Evolutionary conservation across 2,113 vertebrate species (phyloP).

Genomic region (Macrotis lagotis): DNA sequence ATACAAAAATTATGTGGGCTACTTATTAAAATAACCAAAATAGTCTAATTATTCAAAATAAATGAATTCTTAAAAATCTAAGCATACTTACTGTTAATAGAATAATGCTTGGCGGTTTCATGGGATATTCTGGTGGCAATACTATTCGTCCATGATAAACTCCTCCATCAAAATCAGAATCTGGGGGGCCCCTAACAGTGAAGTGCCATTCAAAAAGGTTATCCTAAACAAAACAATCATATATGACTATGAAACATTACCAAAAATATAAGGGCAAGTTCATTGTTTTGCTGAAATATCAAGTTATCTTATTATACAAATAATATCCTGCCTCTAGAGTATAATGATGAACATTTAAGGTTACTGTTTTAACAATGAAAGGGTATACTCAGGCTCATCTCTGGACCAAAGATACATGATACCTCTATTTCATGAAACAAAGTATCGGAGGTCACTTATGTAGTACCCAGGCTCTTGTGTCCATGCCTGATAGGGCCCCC

Average conservation of each 20-base stretch:
- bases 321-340: not conserved
- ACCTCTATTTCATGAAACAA: not conserved
- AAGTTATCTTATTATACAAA: slow-evolving; percentile 14
- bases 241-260: not conserved
- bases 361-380: not conserved
- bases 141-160: slow-evolving; percentile 98
- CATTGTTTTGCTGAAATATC: slow-evolving; percentile 34
- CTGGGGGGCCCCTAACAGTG: slow-evolving; percentile 96
- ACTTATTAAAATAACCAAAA: not conserved
- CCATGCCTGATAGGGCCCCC: not conserved
- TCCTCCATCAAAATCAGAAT: slow-evolving; percentile 98
- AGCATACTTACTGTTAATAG: slow-evolving; percentile 91
- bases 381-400: not conserved
- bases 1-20: not conserved
- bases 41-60: not conserved
- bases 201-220: slow-evolving; percentile 99
- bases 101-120: slow-evolving; percentile 99
- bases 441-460: not conserved
- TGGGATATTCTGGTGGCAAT: slow-evolving; percentile 97
- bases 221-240: slow-evolving; percentile 86
- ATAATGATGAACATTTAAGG: not conserved
- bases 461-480: not conserved
- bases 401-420: not conserved
- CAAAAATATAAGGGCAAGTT: not conserved
- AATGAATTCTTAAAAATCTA: slow-evolving; percentile 24